phyloP scores from a whole-genome alignment of 2,797 vertebrate genomes.

The Strix occidentalis region DNA sequence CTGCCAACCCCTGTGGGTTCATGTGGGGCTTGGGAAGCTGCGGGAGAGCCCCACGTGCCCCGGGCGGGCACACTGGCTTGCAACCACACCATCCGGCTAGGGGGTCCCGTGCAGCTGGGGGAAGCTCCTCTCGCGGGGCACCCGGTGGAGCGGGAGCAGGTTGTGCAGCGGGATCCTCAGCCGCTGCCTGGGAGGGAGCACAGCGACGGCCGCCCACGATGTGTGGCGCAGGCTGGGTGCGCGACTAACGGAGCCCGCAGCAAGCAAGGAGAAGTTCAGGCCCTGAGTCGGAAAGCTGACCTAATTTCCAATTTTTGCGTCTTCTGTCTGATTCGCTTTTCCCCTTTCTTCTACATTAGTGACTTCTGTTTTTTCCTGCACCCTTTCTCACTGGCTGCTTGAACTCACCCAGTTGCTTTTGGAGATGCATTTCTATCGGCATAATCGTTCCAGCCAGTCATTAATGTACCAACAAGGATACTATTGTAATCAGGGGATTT shows the following conservation, averaged over 20 bases:
- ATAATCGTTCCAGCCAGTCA: slow-evolving; percentile 10
- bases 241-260: not conserved
- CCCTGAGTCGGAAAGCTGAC: not conserved
- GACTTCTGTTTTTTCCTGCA: not conserved
- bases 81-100: rapidly evolving
- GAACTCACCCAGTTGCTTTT: not conserved
- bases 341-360: not conserved
- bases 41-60: rapidly evolving
- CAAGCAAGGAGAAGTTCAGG: not conserved
- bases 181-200: not conserved
- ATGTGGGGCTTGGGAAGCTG: not conserved
- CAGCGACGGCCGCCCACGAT: not conserved
- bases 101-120: not conserved
- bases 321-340: not conserved
- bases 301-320: not conserved
- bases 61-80: rapidly evolving
- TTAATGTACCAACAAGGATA: slow-evolving; percentile 50
- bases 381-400: slow-evolving; percentile 28
- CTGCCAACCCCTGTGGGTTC: not conserved
- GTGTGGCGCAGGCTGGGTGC: rapidly evolving
- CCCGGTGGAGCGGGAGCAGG: rapidly evolving
- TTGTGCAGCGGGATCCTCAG: not conserved
- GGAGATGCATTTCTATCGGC: slow-evolving; percentile 19
- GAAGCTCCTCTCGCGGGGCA: not conserved
- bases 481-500: slow-evolving; percentile 45